Percentiles rank a stretch among this genome's conserved stretches.
phyloP scores from a whole-genome alignment of 2,113 vertebrate species.

The Hippolais icterina region DNA sequence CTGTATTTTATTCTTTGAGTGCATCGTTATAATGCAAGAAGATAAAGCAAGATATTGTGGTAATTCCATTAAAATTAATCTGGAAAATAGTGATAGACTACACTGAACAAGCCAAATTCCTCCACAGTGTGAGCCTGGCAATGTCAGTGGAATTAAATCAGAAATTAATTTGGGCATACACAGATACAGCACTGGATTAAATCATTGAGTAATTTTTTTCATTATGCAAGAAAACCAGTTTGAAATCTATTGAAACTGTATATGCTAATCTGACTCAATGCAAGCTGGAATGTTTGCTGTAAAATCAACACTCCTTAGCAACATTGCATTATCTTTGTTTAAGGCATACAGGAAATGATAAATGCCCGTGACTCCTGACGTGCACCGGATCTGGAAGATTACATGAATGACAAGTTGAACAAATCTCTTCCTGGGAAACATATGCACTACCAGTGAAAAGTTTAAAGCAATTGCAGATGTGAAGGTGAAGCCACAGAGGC shows the following conservation, averaged over 20 bases:
- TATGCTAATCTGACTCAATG: background rate
- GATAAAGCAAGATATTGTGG: background rate
- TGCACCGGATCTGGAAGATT: background rate
- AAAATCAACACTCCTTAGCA: background rate
- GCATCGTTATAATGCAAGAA: background rate
- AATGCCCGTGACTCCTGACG: accelerated
- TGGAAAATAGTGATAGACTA: background rate
- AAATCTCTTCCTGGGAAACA: background rate
- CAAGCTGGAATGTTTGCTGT: background rate
- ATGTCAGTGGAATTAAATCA: background rate
- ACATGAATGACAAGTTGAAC: background rate
- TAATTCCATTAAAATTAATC: background rate
- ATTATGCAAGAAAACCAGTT: background rate
- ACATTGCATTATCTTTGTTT: background rate
- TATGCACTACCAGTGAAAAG: background rate
- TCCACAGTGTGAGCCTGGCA: background rate
- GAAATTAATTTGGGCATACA: background rate
- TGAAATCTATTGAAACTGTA: background rate
- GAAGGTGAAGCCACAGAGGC: background rate
- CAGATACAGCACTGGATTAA: background rate
- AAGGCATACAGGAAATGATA: constrained; percentile 14
- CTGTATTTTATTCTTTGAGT: background rate
- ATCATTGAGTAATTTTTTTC: background rate
- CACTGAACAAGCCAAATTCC: background rate
- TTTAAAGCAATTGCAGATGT: background rate